Conservation (phyloP, 2,888 invertebrate genomes). For the Sisyra terminalis region DNA sequence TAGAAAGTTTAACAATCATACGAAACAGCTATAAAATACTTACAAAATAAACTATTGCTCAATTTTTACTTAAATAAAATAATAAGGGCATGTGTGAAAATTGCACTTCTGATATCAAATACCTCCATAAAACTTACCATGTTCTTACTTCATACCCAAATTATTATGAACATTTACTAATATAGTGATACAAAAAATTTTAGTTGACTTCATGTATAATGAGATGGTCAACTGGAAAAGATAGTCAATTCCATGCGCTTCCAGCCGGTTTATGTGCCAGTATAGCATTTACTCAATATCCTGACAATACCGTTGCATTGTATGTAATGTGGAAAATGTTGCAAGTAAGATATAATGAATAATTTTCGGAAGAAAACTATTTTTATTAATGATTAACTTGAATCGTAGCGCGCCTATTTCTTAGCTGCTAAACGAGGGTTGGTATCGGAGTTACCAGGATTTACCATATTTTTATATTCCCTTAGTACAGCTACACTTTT, state of each 20-base stretch:
- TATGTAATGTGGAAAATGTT: constrained; percentile 71
- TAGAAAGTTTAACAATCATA: too few species aligned
- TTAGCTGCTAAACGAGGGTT: constrained; percentile 46
- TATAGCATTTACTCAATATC: constrained; percentile 51
- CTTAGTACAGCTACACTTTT: constrained; percentile 62
- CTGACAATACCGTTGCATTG: constrained; percentile 61
- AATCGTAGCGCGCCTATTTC: constrained; percentile 45
- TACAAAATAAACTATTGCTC: too few species aligned
- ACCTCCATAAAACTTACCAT: too few species aligned
- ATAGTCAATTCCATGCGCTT: constrained; percentile 44
- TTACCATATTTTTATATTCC: constrained; percentile 54
- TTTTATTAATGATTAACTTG: neutral
- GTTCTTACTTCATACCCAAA: too few species aligned
- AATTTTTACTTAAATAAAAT: neutral
- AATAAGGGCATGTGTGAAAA: too few species aligned
- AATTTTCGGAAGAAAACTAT: too few species aligned
- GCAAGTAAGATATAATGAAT: constrained; percentile 36
- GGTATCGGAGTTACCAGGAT: constrained; percentile 51
- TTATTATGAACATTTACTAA: too few species aligned
- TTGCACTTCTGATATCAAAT: too few species aligned
- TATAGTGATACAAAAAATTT: too few species aligned
- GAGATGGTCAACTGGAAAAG: constrained; percentile 40
- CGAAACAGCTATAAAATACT: too few species aligned
- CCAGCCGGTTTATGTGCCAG: constrained; percentile 58
- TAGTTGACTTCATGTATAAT: constrained; percentile 49